These are phyloP conservation scores for Pygathrix nemaeus DNA, from an alignment of 2,113 vertebrate genomes.

Conservation along the genomic window DNA sequence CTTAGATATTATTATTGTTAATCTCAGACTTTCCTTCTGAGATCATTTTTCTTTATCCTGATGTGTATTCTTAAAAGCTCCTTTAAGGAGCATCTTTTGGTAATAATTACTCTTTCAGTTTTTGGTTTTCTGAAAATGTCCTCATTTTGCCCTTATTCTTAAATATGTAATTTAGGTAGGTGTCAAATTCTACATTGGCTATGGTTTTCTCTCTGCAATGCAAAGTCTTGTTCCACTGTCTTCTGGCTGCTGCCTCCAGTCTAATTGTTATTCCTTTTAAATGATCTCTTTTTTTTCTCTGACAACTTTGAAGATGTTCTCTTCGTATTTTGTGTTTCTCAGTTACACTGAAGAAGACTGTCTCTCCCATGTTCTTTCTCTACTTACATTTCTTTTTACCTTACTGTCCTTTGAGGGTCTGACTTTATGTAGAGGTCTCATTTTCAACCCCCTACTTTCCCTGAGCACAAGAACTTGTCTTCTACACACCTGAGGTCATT, in stretches of 20 bases:
- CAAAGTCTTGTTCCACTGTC: constrained; percentile 23
- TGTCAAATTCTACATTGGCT: constrained; percentile 7
- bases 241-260: not conserved
- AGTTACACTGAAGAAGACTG: not conserved
- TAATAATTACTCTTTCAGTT: not conserved
- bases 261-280: constrained; percentile 31
- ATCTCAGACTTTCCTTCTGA: constrained; percentile 32
- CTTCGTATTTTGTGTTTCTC: constrained; percentile 14
- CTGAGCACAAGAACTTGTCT: not conserved
- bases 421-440: not conserved
- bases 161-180: constrained; percentile 11
- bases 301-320: constrained; percentile 29
- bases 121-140: constrained; percentile 45
- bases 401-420: not conserved
- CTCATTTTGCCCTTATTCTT: constrained; percentile 15
- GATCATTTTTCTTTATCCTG: constrained; percentile 40
- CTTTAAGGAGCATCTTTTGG: not conserved
- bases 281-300: constrained; percentile 16
- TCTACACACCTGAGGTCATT: not conserved
- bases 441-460: not conserved
- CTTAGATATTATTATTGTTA: constrained; percentile 34
- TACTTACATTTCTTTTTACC: not conserved
- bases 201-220: constrained; percentile 40
- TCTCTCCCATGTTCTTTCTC: not conserved
- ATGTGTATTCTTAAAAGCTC: not conserved